Conservation (phyloP, 53 echinoderm and acorn worm genomes). For the Echinometra lucunter region DNA sequence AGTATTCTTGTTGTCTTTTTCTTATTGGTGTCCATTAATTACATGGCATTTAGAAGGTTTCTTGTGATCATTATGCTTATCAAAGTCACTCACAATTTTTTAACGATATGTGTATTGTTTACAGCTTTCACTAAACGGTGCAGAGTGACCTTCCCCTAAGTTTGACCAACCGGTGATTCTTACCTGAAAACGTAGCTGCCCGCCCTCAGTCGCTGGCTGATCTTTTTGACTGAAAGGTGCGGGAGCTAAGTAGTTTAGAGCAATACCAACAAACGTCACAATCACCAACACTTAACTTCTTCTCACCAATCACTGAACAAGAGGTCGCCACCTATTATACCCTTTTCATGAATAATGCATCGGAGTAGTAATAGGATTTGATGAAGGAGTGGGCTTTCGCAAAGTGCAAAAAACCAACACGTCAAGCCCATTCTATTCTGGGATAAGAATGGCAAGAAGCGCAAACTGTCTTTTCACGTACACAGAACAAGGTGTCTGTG, state of each 20-base stretch:
- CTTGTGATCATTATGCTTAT: background rate
- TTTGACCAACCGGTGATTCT: background rate
- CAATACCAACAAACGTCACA: slow-evolving; percentile 57
- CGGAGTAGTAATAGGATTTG: slow-evolving; percentile 64
- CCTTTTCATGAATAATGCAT: slow-evolving; percentile 59
- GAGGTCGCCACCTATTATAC: slow-evolving; percentile 46
- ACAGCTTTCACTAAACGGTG: background rate
- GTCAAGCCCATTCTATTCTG: slow-evolving; percentile 40
- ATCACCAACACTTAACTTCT: slow-evolving; percentile 66
- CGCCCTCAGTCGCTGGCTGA: slow-evolving; percentile 19
- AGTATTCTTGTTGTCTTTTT: too few relatives aligned
- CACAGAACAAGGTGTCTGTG: slow-evolving; percentile 58
- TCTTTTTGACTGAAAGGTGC: background rate
- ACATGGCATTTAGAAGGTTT: background rate
- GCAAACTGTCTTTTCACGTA: background rate
- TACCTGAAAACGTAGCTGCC: background rate
- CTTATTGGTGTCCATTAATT: too few relatives aligned
- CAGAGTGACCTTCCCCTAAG: background rate
- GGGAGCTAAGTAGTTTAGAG: slow-evolving; percentile 20
- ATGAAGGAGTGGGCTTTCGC: slow-evolving; percentile 44
- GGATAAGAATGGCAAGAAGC: background rate
- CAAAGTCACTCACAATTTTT: background rate
- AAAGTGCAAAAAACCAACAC: slow-evolving; percentile 55
- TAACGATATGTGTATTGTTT: background rate
- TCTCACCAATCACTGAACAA: slow-evolving; percentile 69